These are phyloP conservation scores for Varecia variegata DNA, from an alignment of 2,797 vertebrate genomes.

Conservation along the genomic window DNA sequence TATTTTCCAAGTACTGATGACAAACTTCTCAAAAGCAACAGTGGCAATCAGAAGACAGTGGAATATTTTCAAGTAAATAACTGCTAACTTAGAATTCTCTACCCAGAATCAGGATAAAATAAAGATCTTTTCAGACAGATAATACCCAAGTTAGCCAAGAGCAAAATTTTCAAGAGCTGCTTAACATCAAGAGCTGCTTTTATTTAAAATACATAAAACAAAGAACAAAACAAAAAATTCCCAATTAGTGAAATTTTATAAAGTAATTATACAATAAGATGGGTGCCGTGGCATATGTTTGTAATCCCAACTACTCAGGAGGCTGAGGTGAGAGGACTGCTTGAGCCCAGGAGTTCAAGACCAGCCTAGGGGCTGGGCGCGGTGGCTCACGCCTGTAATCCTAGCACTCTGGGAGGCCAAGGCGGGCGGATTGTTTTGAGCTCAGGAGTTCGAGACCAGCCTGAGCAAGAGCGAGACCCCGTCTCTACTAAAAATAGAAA, in stretches of 20 bases:
- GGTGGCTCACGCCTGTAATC: too few species aligned
- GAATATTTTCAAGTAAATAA: background rate
- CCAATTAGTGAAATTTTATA: background rate
- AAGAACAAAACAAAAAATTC: background rate
- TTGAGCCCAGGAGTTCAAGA: background rate
- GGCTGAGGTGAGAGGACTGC: background rate
- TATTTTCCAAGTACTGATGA: background rate
- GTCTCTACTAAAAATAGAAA: too few species aligned
- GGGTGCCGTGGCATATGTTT: background rate
- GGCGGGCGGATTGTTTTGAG: too few species aligned
- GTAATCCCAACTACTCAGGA: background rate
- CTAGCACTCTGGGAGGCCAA: too few species aligned
- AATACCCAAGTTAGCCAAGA: background rate
- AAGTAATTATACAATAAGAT: background rate
- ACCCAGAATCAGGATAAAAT: background rate
- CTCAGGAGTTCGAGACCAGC: too few species aligned
- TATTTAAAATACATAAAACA: slow-evolving; percentile 2
- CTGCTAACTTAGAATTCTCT: background rate
- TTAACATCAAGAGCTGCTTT: background rate
- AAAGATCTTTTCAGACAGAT: background rate
- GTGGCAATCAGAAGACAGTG: background rate
- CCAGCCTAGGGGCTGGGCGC: too few species aligned
- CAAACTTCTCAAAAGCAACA: background rate
- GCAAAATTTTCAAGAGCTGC: background rate
- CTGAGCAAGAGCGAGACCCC: too few species aligned